Conservation (phyloP, 30 jellyfish, hydroid and myxozoan genomes). For the Aurelia sp. region DNA sequence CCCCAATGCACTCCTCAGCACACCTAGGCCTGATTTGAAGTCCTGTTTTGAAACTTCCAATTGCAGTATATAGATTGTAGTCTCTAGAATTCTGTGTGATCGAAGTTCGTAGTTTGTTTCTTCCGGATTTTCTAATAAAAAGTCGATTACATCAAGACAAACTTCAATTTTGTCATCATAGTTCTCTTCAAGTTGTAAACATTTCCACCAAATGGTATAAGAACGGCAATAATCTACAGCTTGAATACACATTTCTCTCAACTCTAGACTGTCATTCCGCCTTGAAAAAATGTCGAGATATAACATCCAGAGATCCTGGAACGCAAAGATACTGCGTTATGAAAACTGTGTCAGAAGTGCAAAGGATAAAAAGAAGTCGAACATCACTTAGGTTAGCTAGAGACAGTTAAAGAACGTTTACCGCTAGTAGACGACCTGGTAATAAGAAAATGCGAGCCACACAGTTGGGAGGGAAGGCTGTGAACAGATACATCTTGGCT, state of each 20-base stretch:
- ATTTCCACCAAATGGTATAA: slow-evolving; percentile 89
- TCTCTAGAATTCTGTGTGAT: slow-evolving; percentile 80
- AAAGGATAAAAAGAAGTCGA: no score
- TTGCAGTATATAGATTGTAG: slow-evolving; percentile 54
- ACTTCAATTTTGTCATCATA: slow-evolving; percentile 74
- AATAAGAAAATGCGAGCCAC: no score
- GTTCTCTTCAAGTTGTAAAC: slow-evolving; percentile 73
- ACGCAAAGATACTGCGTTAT: neutral
- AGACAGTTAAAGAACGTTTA: no score
- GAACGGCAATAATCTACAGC: slow-evolving; percentile 89
- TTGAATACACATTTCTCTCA: slow-evolving; percentile 87
- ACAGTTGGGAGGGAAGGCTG: no score
- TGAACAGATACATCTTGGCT: no score
- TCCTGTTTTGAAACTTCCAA: slow-evolving; percentile 47
- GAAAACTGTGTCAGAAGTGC: neutral
- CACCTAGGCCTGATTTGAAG: slow-evolving; percentile 5
- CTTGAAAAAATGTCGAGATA: slow-evolving; percentile 75
- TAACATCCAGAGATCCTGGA: slow-evolving; percentile 78
- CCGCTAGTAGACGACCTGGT: no score
- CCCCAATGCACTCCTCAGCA: slow-evolving; percentile 62
- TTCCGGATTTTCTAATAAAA: slow-evolving; percentile 56
- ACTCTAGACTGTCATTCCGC: slow-evolving; percentile 53
- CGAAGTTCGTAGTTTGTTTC: slow-evolving; percentile 13
- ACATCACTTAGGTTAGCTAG: no score
- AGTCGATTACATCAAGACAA: slow-evolving; percentile 87